phyloP scores from a whole-genome alignment of 2,113 vertebrate species.

The Rattus rattus region DNA sequence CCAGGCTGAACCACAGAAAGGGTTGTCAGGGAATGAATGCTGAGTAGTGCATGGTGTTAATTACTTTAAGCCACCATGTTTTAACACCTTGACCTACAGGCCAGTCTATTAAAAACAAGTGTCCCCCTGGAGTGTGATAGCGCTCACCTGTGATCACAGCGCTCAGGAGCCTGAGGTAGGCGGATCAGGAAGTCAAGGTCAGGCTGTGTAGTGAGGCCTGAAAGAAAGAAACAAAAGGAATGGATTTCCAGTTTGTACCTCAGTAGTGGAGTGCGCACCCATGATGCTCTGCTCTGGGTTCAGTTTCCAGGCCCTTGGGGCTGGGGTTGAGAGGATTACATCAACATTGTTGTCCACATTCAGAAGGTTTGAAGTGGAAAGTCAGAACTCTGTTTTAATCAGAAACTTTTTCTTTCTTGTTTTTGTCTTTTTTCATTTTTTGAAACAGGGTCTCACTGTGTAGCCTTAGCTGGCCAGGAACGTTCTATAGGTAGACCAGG shows the following conservation, averaged over 20 bases:
- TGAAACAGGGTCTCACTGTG: not conserved
- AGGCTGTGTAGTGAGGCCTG: not conserved
- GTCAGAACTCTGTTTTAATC: not conserved
- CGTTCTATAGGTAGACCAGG: not conserved
- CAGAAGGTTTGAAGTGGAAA: not conserved
- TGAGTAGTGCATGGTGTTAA: not conserved
- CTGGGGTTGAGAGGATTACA: too few species aligned
- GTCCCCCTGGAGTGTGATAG: not conserved
- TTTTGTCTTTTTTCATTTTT: not conserved
- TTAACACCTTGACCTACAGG: not conserved
- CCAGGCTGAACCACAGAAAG: too few species aligned
- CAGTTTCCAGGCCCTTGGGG: too few species aligned
- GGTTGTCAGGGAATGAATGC: not conserved
- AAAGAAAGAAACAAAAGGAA: not conserved
- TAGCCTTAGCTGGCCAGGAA: not conserved
- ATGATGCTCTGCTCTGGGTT: not conserved
- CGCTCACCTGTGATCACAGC: not conserved
- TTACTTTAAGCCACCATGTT: not conserved
- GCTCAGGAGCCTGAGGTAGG: not conserved
- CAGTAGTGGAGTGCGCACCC: not conserved
- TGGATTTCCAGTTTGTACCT: not conserved
- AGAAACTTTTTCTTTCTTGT: not conserved
- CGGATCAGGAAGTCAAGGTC: not conserved
- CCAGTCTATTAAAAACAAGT: not conserved
- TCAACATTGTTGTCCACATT: not conserved